A percentile compares a stretch with the other conserved stretches of the same genome.
phyloP scores from a whole-genome alignment of 2,888 invertebrate species.

The Sceliomorpha sp. region DNA sequence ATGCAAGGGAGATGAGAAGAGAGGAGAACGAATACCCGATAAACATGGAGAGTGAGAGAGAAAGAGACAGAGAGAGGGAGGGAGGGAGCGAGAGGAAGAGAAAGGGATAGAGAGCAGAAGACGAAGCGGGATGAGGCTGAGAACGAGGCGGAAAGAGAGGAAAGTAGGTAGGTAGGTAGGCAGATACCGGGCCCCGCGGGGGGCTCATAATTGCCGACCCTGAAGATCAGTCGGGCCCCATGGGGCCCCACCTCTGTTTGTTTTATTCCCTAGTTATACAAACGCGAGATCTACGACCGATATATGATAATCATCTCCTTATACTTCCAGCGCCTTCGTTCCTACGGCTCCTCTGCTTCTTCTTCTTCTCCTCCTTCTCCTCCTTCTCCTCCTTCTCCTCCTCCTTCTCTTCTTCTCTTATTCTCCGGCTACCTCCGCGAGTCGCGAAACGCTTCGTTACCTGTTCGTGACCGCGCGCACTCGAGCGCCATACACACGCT shows the following conservation, averaged over 20 bases:
- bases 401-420: constrained; percentile 25
- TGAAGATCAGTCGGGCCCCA: constrained; percentile 78
- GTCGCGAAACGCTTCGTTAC: constrained; percentile 54
- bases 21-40: constrained; percentile 4
- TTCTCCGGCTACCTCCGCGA: constrained; percentile 59
- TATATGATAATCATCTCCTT: constrained; percentile 77
- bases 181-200: constrained; percentile 75
- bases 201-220: constrained; percentile 80
- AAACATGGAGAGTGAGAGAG: constrained; percentile 3
- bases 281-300: constrained; percentile 80
- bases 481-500: constrained; percentile 5
- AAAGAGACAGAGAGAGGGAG: constrained; percentile 1
- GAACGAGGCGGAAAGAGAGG: constrained; percentile 41
- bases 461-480: constrained; percentile 7
- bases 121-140: neutral
- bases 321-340: constrained; percentile 31
- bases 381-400: constrained; percentile 28
- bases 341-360: constrained; percentile 22
- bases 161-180: constrained; percentile 52
- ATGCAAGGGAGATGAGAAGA: constrained; percentile 6
- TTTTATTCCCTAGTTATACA: constrained; percentile 80
- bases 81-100: constrained; percentile 11
- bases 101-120: constrained; percentile 6
- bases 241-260: constrained; percentile 79
- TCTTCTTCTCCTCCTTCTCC: constrained; percentile 47